Evolutionary conservation across 1,140 invertebrate genomes (phyloP).

Genomic region (Plutomurus gul): DNA sequence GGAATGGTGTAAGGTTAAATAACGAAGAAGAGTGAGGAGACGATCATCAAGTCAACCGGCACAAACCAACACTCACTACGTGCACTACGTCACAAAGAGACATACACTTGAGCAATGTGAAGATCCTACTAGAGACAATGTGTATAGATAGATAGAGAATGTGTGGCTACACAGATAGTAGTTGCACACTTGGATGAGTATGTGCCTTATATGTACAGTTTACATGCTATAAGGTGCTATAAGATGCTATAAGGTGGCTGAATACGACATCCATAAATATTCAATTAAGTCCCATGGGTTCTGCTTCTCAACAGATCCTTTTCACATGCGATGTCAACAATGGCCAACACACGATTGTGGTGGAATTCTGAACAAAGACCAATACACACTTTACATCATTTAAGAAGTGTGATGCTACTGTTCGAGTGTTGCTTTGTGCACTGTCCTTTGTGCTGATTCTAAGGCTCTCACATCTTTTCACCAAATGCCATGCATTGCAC

Average conservation of each 20-base stretch:
- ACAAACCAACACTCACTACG: not conserved
- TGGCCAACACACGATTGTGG: conserved; percentile 13
- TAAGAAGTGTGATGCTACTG: not conserved
- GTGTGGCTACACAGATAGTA: no score
- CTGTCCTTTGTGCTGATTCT: not conserved
- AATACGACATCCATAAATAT: not conserved
- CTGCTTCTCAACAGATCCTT: not conserved
- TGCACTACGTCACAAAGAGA: not conserved
- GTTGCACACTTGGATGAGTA: no score
- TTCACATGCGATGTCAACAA: not conserved
- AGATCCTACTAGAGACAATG: not conserved
- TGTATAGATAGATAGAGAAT: no score
- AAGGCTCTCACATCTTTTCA: not conserved
- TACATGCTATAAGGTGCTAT: not conserved
- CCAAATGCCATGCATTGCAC: no score
- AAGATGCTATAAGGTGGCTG: not conserved
- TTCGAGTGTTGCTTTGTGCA: not conserved
- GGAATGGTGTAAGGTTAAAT: no score
- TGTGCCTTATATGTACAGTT: no score
- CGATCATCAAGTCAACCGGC: not conserved
- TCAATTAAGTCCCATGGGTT: conserved; percentile 2
- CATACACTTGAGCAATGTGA: no score
- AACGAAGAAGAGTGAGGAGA: not conserved
- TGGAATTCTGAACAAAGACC: not conserved
- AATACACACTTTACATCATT: not conserved